Evolutionary conservation across 1,140 invertebrate species (phyloP).

Genomic region (Nebria ingens): DNA sequence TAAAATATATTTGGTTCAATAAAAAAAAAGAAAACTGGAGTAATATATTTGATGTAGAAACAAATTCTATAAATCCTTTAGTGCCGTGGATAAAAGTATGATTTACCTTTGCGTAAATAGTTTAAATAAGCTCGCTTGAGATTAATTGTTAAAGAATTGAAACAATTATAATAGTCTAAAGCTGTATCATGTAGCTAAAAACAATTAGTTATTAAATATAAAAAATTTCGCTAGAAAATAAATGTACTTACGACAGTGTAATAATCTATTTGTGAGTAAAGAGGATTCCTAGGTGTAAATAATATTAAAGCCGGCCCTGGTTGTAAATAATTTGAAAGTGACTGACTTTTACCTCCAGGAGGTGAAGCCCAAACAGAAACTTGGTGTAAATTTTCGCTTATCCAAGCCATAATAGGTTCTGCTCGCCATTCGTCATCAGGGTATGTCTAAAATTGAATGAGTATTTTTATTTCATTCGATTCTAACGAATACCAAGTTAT

Average conservation of each 20-base stretch:
- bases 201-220: constrained; percentile 9
- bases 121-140: constrained; percentile 28
- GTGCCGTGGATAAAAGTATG: no score
- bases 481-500: no score
- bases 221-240: constrained; percentile 14
- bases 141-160: constrained; percentile 36
- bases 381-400: constrained; percentile 43
- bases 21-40: no score
- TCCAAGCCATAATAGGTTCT: constrained; percentile 45
- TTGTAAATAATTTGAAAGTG: constrained; percentile 47
- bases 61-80: no score
- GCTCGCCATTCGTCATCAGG: constrained; percentile 37
- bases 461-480: no score
- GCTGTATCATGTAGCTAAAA: constrained; percentile 53
- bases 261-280: constrained; percentile 44
- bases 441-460: constrained; percentile 44
- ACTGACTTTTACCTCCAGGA: constrained; percentile 51
- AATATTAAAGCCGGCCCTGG: constrained; percentile 56
- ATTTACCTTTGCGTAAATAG: constrained; percentile 15
- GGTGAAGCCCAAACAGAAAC: constrained; percentile 51
- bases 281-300: constrained; percentile 60
- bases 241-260: constrained; percentile 49
- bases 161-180: constrained; percentile 56
- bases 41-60: no score
- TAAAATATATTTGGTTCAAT: constrained; percentile 14